Base-by-base conservation (phyloP, 2,888 invertebrate species). In the Lasioglossum morio region DNA sequence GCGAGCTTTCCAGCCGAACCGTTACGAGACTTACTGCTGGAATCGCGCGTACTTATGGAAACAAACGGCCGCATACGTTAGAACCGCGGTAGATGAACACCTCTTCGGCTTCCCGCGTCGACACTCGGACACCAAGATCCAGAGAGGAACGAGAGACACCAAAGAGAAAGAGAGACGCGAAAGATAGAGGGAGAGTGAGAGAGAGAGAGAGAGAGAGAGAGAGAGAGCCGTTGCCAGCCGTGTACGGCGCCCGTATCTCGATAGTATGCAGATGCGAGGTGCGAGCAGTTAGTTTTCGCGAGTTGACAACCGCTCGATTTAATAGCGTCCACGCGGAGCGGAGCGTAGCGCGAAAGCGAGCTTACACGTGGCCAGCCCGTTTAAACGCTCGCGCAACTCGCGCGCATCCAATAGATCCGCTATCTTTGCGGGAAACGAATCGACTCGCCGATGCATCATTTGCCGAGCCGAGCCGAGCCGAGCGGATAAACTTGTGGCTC, bases 351-450 rank as follows among this genome's bases (percentile, higher is more conserved):
- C 79, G 87, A 91, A 84, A 84, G 91, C 85, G 70, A 70, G 46
- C 69, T 48, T 82, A 77, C 85, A 86, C 83, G 78, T 77, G 76
- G 78, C 63, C 60, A 37, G 40, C 43, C 72, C 23, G 72, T 48
- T 70, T 57, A 46, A 72, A 77, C n/a, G 79, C 77, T 53, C 81
- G 79, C 81, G 86, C 77, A 66, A 87, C 88, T 87, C 90, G 88
- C 89, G 90, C 89, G 88, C 88, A 86, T 90, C 91, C 75, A 91
- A 91, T 90, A 93, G 94, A 94, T 93, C 92, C 88, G 88, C 91
- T 94, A 93, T 93, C 94, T 57, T 57, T 93, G 89, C 87, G 91
- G 90, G 84, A 93, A 93, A 93, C 91, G 91, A 92, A 93, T 91
- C 91, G 90, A 91, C 91, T 87, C 85, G 89, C 84, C 90, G 90